Evolutionary conservation across 2,113 vertebrate genomes (phyloP).

Genomic region (Oceanodroma tethys): DNA sequence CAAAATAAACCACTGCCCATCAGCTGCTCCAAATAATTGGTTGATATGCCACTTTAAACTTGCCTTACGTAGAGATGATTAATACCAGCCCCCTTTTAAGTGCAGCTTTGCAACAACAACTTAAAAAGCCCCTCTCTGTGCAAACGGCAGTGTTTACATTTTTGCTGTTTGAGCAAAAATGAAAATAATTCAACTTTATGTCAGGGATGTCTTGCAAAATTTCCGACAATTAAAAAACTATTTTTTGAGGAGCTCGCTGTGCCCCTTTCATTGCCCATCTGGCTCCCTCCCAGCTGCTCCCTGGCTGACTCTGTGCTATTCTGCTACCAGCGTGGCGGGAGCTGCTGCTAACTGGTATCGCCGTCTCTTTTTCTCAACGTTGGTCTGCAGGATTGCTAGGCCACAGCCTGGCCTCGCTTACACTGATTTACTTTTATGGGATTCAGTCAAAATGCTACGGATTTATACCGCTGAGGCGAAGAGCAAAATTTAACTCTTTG

Average conservation of each 20-base stretch:
- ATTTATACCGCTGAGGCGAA: not conserved
- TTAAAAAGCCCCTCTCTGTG: not conserved
- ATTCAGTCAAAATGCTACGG: not conserved
- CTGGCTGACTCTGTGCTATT: conserved; percentile 46
- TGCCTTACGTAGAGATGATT: conserved; percentile 19
- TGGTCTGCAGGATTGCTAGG: not conserved
- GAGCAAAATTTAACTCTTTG: not conserved
- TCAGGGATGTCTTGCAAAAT: conserved; percentile 48
- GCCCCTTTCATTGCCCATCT: conserved; percentile 68
- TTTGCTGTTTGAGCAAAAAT: conserved; percentile 60
- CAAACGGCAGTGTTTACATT: conserved; percentile 56
- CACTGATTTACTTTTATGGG: not conserved
- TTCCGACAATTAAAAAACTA: conserved; percentile 39
- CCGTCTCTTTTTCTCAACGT: not conserved
- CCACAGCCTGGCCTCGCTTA: not conserved
- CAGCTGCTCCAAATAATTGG: conserved; percentile 32
- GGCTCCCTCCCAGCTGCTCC: conserved; percentile 66
- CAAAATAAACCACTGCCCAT: conserved; percentile 32
- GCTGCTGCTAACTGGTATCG: not conserved
- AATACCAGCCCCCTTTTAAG: conserved; percentile 21
- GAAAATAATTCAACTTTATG: conserved; percentile 68
- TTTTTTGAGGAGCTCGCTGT: conserved; percentile 36
- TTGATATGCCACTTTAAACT: conserved; percentile 31
- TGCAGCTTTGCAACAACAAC: conserved; percentile 21
- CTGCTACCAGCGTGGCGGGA: conserved; percentile 16